Evolutionary conservation across 2,888 invertebrate genomes (phyloP), one percentile per base, ranked within the genome.

Genomic region (Mayetiola destructor): DNA sequence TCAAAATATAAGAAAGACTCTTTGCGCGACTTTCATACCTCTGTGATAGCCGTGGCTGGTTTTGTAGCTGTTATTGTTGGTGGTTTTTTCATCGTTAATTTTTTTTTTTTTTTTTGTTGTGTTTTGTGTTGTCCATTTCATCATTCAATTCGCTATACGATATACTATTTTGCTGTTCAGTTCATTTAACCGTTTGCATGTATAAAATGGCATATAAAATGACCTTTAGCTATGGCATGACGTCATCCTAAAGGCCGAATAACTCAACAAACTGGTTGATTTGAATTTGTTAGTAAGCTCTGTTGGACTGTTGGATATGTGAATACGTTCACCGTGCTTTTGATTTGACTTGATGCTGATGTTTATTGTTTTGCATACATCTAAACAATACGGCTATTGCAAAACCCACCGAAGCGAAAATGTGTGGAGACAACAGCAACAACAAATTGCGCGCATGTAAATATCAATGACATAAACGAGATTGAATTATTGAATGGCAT

Each of bases 171-270:
- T 21, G 5, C 23, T 42, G 23, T 42, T 21, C 23, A 12, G 23
- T 48, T 27, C 48, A 23, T 48, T 48, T 48, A 48, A 42, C 21
- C 21, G 42, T 42, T 42, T 42, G 42, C n/a, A n/a, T n/a, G n/a
- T n/a, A n/a, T n/a, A n/a, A n/a, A 48, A 48, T 48, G 48, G 53
- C 32, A 53, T 53, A 23, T 39, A 36, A 39, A 55, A 55, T 55
- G 55, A 55, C 55, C 55, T 55, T 39, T 55, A 53, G 55, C 37
- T 39, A 55, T 27, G 23, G 37, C 10, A 23, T 55, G 55, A 55
- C 55, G 55, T 55, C 55, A 55, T 55, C 37, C 16, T 29, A 55
- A 55, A 55, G 55, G 55, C 55, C 55, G 55, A 37, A 55, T 16
- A n/a, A 48, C 48, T 48, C 48, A 16, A 48, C n/a, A 35, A 39